Evolutionary conservation across 2,888 invertebrate species (phyloP).

Genomic region (Drosophila infuscata): DNA sequence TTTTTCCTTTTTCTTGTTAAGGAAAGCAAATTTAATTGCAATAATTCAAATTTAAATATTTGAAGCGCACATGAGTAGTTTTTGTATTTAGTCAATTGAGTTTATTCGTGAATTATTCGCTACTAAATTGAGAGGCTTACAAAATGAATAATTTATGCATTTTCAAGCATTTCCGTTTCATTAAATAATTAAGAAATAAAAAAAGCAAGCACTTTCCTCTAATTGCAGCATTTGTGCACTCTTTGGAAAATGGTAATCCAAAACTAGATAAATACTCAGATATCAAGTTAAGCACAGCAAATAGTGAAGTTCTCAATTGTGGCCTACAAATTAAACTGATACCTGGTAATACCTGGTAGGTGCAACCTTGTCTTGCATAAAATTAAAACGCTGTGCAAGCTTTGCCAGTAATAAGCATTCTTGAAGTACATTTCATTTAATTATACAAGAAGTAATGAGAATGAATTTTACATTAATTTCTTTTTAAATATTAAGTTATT

Average conservation of each 20-base stretch:
- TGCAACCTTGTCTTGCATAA: background rate
- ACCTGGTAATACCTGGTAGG: background rate
- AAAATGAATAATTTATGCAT: background rate
- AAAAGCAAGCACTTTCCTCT: background rate
- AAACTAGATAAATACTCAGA: background rate
- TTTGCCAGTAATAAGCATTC: background rate
- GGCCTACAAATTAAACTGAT: background rate
- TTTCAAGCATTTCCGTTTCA: background rate
- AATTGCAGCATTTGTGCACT: background rate
- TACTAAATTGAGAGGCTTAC: background rate
- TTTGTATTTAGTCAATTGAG: background rate
- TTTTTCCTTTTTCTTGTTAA: background rate
- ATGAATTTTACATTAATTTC: background rate
- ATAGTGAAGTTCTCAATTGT: background rate
- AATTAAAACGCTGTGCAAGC: background rate
- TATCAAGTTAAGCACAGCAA: background rate
- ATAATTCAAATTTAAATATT: background rate
- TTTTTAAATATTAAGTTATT: too few species aligned
- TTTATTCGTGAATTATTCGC: background rate
- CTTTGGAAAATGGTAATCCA: background rate
- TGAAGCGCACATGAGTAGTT: too few species aligned
- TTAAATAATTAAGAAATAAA: background rate
- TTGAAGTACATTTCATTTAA: background rate
- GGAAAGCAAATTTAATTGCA: background rate
- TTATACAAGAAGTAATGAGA: background rate